A percentile compares a stretch with the other conserved stretches of the same genome.
Conservation (phyloP, 1,140 invertebrate genomes). For the Drosophila azteca region DNA sequence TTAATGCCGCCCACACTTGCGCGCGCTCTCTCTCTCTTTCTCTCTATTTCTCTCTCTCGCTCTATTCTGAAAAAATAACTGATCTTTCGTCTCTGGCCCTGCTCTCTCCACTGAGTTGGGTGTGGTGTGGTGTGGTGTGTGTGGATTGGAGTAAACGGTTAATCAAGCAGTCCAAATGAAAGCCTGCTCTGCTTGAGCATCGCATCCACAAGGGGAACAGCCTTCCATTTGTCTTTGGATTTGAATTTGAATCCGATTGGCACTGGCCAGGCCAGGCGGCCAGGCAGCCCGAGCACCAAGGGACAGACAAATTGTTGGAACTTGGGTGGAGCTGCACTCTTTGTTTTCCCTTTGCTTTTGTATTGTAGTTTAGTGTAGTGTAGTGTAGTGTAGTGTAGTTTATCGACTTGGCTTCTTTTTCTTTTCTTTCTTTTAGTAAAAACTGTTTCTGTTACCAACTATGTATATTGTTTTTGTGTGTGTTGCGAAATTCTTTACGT, state of each 20-base stretch:
- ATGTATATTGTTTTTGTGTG: conserved; percentile 55
- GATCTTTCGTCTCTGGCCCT: conserved; percentile 10
- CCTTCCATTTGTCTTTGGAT: conserved; percentile 18
- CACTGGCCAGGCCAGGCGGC: conserved; percentile 31
- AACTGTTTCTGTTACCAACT: conserved; percentile 66
- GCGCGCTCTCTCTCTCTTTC: neutral
- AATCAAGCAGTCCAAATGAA: conserved; percentile 9
- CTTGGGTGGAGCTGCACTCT: conserved; percentile 17
- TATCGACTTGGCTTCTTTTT: conserved; percentile 17
- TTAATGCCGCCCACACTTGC: conserved; percentile 9
- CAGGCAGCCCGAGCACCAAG: conserved; percentile 39
- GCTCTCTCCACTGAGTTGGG: conserved; percentile 10
- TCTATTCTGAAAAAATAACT: neutral
- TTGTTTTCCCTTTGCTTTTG: conserved; percentile 1
- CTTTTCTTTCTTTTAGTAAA: conserved; percentile 50
- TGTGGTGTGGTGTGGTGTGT: neutral
- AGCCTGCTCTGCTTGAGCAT: conserved; percentile 20
- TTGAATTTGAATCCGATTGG: conserved; percentile 66
- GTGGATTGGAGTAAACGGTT: conserved; percentile 16
- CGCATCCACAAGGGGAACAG: conserved; percentile 13
- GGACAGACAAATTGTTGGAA: conserved; percentile 58
- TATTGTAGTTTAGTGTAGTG: conserved; percentile 5
- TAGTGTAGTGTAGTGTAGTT: conserved; percentile 29
- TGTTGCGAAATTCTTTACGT: conserved; percentile 73
- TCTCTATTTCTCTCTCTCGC: neutral